Base-by-base conservation (phyloP, 2,797 vertebrate genomes). In the Ceryle rudis region DNA sequence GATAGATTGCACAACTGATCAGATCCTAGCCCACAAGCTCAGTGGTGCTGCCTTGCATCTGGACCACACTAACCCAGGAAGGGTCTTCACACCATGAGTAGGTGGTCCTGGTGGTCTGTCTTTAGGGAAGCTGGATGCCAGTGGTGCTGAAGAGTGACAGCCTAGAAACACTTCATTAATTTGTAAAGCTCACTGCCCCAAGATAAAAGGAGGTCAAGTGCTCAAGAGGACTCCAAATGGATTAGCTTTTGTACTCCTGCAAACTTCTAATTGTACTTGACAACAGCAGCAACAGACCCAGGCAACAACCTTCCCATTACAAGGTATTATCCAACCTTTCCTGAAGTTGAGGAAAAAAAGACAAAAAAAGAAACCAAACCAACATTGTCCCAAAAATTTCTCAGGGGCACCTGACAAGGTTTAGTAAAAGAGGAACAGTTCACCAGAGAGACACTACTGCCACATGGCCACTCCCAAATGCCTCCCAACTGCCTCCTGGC, bases 161-260 rank as follows among this genome's bases (percentile, higher is more conserved):
- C 71, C 61, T 89, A 87, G 84, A 95, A 94, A 85, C n/a, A 82
- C 65, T 92, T 91, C 65, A 60, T 87, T 83, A 91, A 80, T 72
- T 84, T 89, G 37, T 86, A 71, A 92, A 70, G 67, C 52, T 92
- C 49, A 37, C 23, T 96, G 57, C 69, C 72, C 33, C 41, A 55
- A 46, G 65, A 80, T 78, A 73, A 92, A 94, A 95, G 52, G 31
- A 92, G 67, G 72, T 82, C 74, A 93, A 85, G 71, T 93, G 72
- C 52, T 95, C 84, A 74, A 80, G 42, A 74, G 57, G 39, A 58
- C 21, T 92, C 61, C 49, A 86, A 86, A 83, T 74, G 44, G 69
- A 84, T 91, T 89, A 80, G n/a, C 52, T 92, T 89, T 87, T 93
- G 65, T 88, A 62, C 49, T 95, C 12, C 60, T 79, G 29, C 41